These are phyloP conservation scores for Muscicapa adusta DNA, from an alignment of 2,113 vertebrate genomes.

Conservation along the genomic window DNA sequence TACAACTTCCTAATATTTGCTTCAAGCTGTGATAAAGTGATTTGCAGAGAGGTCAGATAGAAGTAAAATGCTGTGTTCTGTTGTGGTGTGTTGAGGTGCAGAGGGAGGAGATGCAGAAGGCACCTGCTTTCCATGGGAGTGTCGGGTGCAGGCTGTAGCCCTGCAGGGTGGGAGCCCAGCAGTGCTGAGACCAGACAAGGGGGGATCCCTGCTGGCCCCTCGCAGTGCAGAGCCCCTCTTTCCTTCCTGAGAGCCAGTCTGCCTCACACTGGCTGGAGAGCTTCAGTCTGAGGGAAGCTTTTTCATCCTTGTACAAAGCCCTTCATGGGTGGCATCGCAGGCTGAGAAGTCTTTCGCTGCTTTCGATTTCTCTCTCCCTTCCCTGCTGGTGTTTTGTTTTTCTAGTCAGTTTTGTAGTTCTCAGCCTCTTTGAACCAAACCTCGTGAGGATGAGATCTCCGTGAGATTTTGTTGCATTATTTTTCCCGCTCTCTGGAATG, in stretches of 20 bases:
- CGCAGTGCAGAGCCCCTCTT: background rate
- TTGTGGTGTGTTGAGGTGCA: background rate
- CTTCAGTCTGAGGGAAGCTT: background rate
- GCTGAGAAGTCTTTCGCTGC: background rate
- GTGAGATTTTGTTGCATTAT: background rate
- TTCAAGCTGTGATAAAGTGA: background rate
- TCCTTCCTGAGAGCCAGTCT: background rate
- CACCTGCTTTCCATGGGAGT: background rate
- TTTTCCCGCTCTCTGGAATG: background rate
- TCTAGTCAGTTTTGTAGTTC: background rate
- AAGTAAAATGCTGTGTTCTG: background rate
- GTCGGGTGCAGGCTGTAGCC: background rate
- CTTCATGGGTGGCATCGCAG: background rate
- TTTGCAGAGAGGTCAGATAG: background rate
- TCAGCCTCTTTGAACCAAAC: background rate
- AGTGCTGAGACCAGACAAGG: background rate
- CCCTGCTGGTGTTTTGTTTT: background rate
- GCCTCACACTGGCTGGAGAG: background rate
- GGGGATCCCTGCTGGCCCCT: background rate
- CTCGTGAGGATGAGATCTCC: fast-evolving
- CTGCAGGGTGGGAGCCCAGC: background rate
- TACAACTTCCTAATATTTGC: background rate
- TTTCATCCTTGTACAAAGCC: background rate
- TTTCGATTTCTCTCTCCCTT: background rate
- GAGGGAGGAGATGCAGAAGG: background rate